Base-by-base conservation (phyloP, 2,113 vertebrate genomes). In the Pelecanoides urinatrix region DNA sequence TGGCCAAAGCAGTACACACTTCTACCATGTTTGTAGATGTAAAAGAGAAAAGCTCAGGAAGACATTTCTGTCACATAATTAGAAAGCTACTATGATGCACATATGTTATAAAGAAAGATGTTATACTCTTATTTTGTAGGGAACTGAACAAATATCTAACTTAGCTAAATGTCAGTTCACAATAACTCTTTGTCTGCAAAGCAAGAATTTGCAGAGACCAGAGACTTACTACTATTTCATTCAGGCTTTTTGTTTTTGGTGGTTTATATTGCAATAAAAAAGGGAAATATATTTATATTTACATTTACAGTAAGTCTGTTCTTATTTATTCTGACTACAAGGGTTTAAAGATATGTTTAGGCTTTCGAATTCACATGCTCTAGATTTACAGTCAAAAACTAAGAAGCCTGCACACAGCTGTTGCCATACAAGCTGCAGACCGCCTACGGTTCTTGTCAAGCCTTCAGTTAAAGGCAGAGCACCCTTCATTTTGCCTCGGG, bases 81-180 rank as follows among this genome's bases (percentile, higher is more conserved):
- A 91, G 84, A 94, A 91, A 97, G 71, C 50, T 82, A 90, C 71
- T 80, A 71, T 29, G 27, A 90, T 76, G 67, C 53, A 79, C 2
- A 6, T 66, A 77, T 36, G 80, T 66, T 76, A 76, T 44, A 80
- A 90, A 85, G 86, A 87, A 75, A 90, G 53, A 93, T 56, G 44
- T 77, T 74, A 55, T 71, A 86, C 78, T 93, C 89, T 72, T 40
- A 45, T 15, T 92, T 70, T 94, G 95, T 66, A 91, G 50, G 85
- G 59, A 94, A 92, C 58, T 55, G 80, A 93, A 90, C 86, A 94
- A 95, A 93, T 47, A 90, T 95, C 95, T 67, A 86, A 89, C 53
- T 94, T 89, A 62, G 92, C 85, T 94, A 98, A 98, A 98, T 95
- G 96, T 92, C 97, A 97, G 42, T 32, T 94, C 90, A 98, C 96